These are phyloP conservation scores for Lasioglossum villosulum DNA, from an alignment of 2,888 invertebrate genomes.

Conservation along the genomic window DNA sequence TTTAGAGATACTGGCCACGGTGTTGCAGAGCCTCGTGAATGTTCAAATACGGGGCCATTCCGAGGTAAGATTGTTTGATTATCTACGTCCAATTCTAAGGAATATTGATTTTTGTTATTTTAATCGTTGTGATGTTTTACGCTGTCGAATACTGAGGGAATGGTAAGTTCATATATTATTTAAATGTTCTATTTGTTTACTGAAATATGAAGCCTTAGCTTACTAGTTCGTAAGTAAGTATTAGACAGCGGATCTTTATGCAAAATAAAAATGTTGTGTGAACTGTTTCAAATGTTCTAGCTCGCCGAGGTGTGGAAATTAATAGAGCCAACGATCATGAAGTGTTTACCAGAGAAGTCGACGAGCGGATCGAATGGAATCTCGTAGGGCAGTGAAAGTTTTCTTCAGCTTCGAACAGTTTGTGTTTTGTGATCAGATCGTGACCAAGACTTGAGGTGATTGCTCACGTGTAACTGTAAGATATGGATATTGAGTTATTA, in stretches of 20 bases:
- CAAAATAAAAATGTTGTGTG: no score
- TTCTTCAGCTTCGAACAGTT: constrained; percentile 19
- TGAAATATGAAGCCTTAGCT: no score
- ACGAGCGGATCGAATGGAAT: constrained; percentile 73
- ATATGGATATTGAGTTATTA: not conserved
- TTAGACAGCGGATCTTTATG: no score
- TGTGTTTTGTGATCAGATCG: constrained; percentile 9
- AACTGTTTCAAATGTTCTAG: constrained; percentile 74
- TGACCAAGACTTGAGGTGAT: constrained; percentile 16
- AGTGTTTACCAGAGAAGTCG: constrained; percentile 85
- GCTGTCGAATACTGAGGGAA: constrained; percentile 10
- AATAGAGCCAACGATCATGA: constrained; percentile 85
- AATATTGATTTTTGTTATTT: not conserved
- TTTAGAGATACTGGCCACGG: constrained; percentile 87
- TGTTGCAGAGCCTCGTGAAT: constrained; percentile 86
- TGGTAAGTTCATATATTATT: constrained; percentile 32
- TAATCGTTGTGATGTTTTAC: constrained; percentile 4
- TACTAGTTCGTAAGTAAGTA: no score
- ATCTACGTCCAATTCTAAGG: not conserved
- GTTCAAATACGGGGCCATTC: constrained; percentile 86
- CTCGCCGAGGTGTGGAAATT: constrained; percentile 86
- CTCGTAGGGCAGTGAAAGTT: constrained; percentile 65
- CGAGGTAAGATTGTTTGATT: constrained; percentile 83
- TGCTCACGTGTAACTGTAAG: constrained; percentile 14
- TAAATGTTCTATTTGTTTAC: no score